A percentile compares a stretch with the other conserved stretches of the same genome.
phyloP scores from a whole-genome alignment of 1,140 invertebrate genomes.

The Zaprionus taronus region DNA sequence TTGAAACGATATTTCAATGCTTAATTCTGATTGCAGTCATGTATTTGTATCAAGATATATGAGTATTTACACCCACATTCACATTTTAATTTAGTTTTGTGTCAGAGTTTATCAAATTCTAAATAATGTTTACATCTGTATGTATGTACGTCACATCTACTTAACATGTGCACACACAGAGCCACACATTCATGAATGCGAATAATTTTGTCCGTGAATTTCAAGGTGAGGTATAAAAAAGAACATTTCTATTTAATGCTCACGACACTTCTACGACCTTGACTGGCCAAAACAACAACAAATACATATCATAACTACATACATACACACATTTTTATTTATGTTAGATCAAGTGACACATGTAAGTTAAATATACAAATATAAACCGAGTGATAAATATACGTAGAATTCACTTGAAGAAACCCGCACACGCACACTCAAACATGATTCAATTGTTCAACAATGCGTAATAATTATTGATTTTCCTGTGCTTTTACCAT shows the following conservation, averaged over 20 bases:
- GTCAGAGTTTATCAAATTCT: constrained; percentile 1
- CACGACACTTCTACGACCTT: constrained; percentile 62
- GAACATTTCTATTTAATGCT: constrained; percentile 49
- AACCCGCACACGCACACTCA: constrained; percentile 31
- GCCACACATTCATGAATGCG: constrained; percentile 1
- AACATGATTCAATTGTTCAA: constrained; percentile 32
- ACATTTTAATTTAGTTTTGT: not conserved
- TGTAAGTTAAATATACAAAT: constrained; percentile 26
- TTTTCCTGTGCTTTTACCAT: constrained; percentile 67
- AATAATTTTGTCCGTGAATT: constrained; percentile 54
- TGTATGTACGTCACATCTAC: constrained; percentile 12
- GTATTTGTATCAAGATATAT: not conserved
- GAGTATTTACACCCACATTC: not conserved
- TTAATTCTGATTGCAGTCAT: not conserved
- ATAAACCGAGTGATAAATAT: constrained; percentile 7
- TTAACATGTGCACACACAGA: constrained; percentile 11
- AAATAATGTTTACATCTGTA: constrained; percentile 27
- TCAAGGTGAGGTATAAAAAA: constrained; percentile 76
- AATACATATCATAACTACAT: constrained; percentile 37
- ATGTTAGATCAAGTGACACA: constrained; percentile 18
- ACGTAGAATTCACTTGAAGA: constrained; percentile 6
- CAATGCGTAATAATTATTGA: constrained; percentile 47
- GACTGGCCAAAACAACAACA: constrained; percentile 58
- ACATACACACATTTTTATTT: constrained; percentile 2
- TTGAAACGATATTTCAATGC: not conserved